Evolutionary conservation across 2,113 vertebrate genomes (phyloP), one percentile per base, ranked within the genome.

Genomic region (Piprites chloris): DNA sequence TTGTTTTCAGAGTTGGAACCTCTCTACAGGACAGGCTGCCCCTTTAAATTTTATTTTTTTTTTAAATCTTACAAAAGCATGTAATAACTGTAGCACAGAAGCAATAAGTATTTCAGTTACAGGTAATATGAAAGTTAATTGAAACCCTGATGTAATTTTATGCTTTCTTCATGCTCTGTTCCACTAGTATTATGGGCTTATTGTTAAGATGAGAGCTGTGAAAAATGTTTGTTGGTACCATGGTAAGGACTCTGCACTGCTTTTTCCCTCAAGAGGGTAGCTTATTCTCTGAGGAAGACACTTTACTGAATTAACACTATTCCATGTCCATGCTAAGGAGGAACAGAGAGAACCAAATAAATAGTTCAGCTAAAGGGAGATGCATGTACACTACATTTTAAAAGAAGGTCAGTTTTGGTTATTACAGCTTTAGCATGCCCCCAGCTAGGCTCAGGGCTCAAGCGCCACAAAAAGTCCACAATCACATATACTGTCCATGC

Each of bases 91-190:
- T 58, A 79, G 46, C 50, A 73, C 37, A 88, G 55, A 73, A 88
- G 79, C 46, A 88, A 1, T 66, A 80, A 88, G 42, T 53, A 58
- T 73, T 73, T 44, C 49, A 94, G 46, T 80, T 96, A 76, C 30
- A 74, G 46, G 33, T 95, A 92, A 86, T 80, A 86, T 4, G 11
- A 77, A 92, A 86, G n/a, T 67, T 90, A 95, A 88, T 80, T 92
- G 83, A 92, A 95, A 39, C 4, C 23, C 23, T 90, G 35, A 58
- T 76, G 37, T 53, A 63, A 92, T 83, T 92, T 84, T 86, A 80
- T 84, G 56, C 65, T 84, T 69, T 74, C 55, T 92, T 93, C 67
- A 76, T 86, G 63, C 37, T 77, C 30, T 88, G 19, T 90, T 93
- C 90, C 67, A 71, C n/a, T 77, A 39, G 33, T 58, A n/a, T 88